A percentile compares a stretch with the other conserved stretches of the same genome.
phyloP scores from a whole-genome alignment of 2,113 vertebrate genomes.

The Rhinichthys klamathensis region DNA sequence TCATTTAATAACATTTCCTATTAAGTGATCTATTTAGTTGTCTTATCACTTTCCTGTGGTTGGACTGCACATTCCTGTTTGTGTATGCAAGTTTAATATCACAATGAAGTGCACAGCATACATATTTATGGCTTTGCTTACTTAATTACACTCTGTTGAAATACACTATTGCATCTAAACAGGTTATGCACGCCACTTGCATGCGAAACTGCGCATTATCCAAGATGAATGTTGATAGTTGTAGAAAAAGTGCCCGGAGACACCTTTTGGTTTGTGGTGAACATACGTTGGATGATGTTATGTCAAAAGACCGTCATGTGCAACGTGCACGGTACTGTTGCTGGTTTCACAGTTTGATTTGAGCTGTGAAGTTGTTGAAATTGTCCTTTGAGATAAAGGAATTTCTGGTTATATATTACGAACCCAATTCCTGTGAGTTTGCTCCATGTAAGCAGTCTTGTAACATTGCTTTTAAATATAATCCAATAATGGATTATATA shows the following conservation, averaged over 20 bases:
- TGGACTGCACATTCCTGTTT: conserved; percentile 4
- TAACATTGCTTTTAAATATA: not conserved
- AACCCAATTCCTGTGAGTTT: not conserved
- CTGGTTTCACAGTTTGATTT: not conserved
- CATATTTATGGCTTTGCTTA: not conserved
- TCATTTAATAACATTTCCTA: conserved; percentile 1
- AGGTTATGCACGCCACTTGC: not conserved
- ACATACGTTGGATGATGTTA: not conserved
- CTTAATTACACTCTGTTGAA: conserved; percentile 26
- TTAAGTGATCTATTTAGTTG: conserved; percentile 2
- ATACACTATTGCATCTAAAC: conserved; percentile 2
- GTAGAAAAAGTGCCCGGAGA: not conserved
- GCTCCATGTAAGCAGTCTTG: not conserved
- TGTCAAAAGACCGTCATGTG: not conserved
- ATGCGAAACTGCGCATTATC: not conserved
- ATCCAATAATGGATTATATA: no score
- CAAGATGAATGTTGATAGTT: not conserved
- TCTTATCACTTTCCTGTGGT: conserved; percentile 20
- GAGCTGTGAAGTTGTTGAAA: no score
- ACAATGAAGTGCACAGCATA: not conserved
- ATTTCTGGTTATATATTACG: not conserved
- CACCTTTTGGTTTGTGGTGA: not conserved
- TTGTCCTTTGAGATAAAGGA: not conserved
- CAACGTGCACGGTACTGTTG: not conserved
- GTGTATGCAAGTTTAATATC: conserved; percentile 4